Base-by-base conservation (phyloP, 2,113 vertebrate species). In the Platysternon megacephalum region DNA sequence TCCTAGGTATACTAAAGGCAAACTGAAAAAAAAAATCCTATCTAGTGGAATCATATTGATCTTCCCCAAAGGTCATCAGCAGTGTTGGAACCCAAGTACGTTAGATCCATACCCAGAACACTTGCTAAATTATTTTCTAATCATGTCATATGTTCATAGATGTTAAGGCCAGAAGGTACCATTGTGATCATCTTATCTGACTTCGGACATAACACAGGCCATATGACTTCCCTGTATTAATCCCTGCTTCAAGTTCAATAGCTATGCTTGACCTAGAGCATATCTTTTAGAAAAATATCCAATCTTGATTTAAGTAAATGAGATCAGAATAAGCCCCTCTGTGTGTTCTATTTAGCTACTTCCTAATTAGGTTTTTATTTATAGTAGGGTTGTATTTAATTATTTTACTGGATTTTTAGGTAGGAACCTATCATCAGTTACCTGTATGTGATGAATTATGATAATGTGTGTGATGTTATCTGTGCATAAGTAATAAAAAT, bases 281-380 rank as follows among this genome's bases (percentile, higher is more conserved):
- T 61, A 61, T 61, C 12, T 16, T 32, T 16, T 35, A 61, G 58
- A 61, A 61, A 61, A 61, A 61, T 32, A 61, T 35, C 29, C 58
- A 61, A 35, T 61, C 13, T 61, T 8, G 58, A 61, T 16, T 61
- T 61, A 61, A 32, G n/a, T 0, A 56, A 28, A 0, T 53, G 79
- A 87, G 92, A 88, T 81, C 24, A 65, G 52, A 90, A 86, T 1
- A 85, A 79, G 46, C 1, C 6, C 4, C 21, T 88, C 12, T 87
- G 1, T 86, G 22, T 42, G 32, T 80, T 49, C 44, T 84, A 72
- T 68, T 39, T 85, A 72, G 32, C n/a, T 46, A 58, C 7, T 86
- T 53, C 74, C 74, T 95, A 86, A 90, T 16, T 72, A 39, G 53
- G 39, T 42, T 28, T 82, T 12, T 8, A 49, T 68, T 84, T 85